These are phyloP conservation scores for Acanthosepion esculentum DNA, from an alignment of 2,888 invertebrate species.

Conservation along the genomic window DNA sequence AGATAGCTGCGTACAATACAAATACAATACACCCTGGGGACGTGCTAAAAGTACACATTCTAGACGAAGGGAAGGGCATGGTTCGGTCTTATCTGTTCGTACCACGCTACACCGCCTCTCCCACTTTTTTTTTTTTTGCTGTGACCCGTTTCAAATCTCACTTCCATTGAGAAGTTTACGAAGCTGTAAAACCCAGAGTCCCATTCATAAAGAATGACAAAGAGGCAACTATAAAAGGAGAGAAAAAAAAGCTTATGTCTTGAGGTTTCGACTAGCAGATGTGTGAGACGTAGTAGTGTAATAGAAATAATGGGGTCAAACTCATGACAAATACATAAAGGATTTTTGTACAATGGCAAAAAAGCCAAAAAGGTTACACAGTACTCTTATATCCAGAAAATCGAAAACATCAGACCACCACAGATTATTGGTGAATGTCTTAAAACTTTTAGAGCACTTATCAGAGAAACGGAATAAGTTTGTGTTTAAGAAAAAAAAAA, in stretches of 20 bases:
- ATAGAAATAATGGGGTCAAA: neutral
- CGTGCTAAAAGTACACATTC: neutral
- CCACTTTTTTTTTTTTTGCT: neutral
- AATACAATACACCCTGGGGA: neutral
- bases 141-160: conserved; percentile 22
- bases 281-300: neutral
- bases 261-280: conserved; percentile 7
- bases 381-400: neutral
- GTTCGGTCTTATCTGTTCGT: neutral
- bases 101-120: neutral
- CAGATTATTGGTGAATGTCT: no score
- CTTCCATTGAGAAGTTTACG: neutral
- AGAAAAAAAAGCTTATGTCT: neutral
- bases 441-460: no score
- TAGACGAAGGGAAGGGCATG: neutral
- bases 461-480: no score
- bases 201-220: conserved; percentile 5
- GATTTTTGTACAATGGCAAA: neutral
- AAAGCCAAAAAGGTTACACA: neutral
- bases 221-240: neutral
- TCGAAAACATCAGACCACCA: no score
- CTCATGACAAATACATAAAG: neutral
- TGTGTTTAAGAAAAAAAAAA: no score
- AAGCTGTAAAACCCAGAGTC: neutral
- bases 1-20: neutral